A percentile compares a stretch with the other conserved stretches of the same genome.
phyloP scores from a whole-genome alignment of 2,797 vertebrate genomes.

The Enteromius thamalakanensis region DNA sequence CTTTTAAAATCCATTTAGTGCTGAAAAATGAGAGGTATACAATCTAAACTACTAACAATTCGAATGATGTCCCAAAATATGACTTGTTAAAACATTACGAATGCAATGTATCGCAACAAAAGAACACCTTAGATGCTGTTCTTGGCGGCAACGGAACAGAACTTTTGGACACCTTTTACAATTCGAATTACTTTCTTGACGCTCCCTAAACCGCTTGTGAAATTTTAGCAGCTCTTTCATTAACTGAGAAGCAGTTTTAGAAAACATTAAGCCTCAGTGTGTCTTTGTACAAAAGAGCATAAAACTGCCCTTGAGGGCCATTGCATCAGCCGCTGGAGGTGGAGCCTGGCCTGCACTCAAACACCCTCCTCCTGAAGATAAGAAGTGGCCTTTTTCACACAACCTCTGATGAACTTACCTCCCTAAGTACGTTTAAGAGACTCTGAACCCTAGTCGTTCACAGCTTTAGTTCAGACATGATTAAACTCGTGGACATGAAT shows the following conservation, averaged over 20 bases:
- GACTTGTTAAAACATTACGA: not conserved
- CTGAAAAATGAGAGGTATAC: not conserved
- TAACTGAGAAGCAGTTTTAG: not conserved
- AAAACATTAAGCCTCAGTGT: not conserved
- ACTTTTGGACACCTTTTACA: not conserved
- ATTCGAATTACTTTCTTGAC: not conserved
- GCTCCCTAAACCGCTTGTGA: not conserved
- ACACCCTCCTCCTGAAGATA: conserved; percentile 37
- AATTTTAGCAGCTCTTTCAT: not conserved
- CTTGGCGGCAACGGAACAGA: too few relatives aligned
- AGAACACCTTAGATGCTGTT: not conserved
- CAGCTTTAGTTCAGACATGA: not conserved
- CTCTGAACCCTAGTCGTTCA: not conserved
- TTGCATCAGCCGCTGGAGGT: conserved; percentile 50
- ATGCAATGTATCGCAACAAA: not conserved
- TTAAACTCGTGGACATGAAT: not conserved
- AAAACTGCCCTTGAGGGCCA: conserved; percentile 10
- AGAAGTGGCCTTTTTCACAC: conserved; percentile 24
- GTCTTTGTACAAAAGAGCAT: conserved; percentile 8
- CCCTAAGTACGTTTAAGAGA: not conserved
- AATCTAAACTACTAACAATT: too few relatives aligned
- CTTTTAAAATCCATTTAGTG: not conserved
- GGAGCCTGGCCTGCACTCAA: conserved; percentile 29
- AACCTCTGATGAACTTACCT: conserved; percentile 4
- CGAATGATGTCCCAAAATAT: not conserved